Percentiles rank a stretch among this genome's conserved stretches.
These are phyloP conservation scores for Labeo catla DNA, from an alignment of 2,113 vertebrate species.

Conservation along the genomic window DNA sequence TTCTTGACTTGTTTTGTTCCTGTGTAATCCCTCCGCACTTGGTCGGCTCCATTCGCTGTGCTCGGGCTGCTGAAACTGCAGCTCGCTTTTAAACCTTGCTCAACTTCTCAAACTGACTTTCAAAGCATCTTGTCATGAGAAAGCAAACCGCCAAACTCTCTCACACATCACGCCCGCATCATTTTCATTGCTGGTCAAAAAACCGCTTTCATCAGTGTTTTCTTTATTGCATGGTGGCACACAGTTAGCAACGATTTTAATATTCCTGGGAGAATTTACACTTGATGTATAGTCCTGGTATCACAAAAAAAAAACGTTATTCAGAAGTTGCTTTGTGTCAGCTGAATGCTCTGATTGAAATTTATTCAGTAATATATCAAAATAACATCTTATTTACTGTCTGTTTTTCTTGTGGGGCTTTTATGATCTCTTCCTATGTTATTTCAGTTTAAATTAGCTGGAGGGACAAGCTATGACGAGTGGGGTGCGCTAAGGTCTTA, in stretches of 20 bases:
- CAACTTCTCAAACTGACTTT: slow-evolving; percentile 52
- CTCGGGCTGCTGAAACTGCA: slow-evolving; percentile 54
- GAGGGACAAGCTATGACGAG: not conserved
- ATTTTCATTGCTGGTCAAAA: slow-evolving; percentile 18
- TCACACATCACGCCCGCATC: slow-evolving; percentile 28
- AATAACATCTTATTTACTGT: not conserved
- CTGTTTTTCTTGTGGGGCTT: not conserved
- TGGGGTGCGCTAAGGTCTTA: not conserved
- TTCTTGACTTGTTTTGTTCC: slow-evolving; percentile 47
- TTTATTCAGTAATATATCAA: not conserved
- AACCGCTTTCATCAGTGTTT: slow-evolving; percentile 34
- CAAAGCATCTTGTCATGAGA: slow-evolving; percentile 42
- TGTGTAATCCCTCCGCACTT: slow-evolving; percentile 45
- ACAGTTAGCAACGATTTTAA: slow-evolving; percentile 15
- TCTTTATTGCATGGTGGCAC: slow-evolving; percentile 34
- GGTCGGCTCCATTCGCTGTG: slow-evolving; percentile 28
- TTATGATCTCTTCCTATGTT: not conserved
- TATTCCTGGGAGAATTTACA: slow-evolving; percentile 34
- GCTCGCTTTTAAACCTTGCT: slow-evolving; percentile 45
- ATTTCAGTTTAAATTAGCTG: not conserved
- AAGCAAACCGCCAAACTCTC: slow-evolving; percentile 9
- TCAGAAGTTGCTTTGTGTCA: slow-evolving; percentile 19
- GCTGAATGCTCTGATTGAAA: not conserved
- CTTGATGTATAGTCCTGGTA: slow-evolving; percentile 36
- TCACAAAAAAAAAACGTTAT: slow-evolving; percentile 24